Evolutionary conservation across 2,888 invertebrate species (phyloP).

Genomic region (Argyresthia goedartella): DNA sequence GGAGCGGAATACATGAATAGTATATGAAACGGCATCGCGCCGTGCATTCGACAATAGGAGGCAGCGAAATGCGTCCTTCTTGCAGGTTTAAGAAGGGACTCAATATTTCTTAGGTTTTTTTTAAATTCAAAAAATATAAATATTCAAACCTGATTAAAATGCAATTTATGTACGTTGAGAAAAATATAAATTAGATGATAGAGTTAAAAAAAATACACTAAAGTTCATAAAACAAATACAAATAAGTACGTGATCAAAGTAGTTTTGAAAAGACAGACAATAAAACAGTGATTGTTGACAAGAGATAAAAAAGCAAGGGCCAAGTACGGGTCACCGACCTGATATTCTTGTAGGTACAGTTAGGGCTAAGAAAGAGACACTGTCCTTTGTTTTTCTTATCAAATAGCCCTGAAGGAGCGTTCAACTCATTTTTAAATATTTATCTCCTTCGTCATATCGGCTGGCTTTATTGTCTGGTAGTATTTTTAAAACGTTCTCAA

Average conservation of each 20-base stretch:
- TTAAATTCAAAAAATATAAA: too few relatives aligned
- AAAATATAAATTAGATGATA: too few relatives aligned
- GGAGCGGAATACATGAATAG: conserved; percentile 47
- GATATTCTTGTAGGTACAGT: conserved; percentile 7
- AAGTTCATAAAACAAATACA: too few relatives aligned
- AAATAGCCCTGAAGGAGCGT: conserved; percentile 52
- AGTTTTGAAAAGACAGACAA: background rate
- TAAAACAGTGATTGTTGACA: conserved; percentile 2
- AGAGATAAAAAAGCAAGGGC: conserved; percentile 6
- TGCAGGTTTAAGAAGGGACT: too few relatives aligned
- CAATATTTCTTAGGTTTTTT: too few relatives aligned
- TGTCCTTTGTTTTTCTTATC: conserved; percentile 41
- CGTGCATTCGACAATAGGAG: background rate
- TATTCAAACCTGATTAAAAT: too few relatives aligned
- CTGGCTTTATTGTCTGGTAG: background rate
- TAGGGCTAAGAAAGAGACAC: conserved; percentile 25
- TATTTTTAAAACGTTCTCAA: background rate
- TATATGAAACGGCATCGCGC: conserved; percentile 31
- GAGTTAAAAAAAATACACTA: too few relatives aligned
- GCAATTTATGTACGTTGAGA: too few relatives aligned
- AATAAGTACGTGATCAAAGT: background rate
- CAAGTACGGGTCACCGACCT: conserved; percentile 5
- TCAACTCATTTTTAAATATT: conserved; percentile 42
- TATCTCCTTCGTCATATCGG: conserved; percentile 7
- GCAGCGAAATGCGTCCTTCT: background rate